Base-by-base conservation (phyloP, 1,140 invertebrate species). In the Zaprionus vittiger region DNA sequence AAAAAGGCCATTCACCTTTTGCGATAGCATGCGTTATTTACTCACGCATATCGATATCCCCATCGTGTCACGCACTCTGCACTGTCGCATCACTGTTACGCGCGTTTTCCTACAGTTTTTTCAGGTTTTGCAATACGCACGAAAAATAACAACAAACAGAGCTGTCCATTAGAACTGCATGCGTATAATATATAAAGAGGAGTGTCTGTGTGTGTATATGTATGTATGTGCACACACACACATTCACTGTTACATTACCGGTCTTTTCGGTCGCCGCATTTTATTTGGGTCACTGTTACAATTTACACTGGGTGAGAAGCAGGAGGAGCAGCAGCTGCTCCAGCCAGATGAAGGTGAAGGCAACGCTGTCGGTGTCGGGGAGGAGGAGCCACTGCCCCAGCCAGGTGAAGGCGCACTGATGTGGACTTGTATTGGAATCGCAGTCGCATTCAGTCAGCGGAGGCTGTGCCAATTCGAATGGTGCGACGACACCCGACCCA, bases 281-380 rank as follows among this genome's bases (percentile, higher is more conserved):
- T 90, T 90, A 90, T 90, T 90, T 90, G 86, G 85, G 85, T 90
- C 85, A 90, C 85, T 90, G 86, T 90, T 91, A 90, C 86, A 85
- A 77, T 90, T 90, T 82, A 73, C 86, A 69, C 70, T 52, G 26
- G 28, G 34, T 9, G 60, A 54, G 67, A 12, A 17, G 47, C 11
- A 34, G n/a, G 38, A 9, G 55, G 5, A 57, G 54, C 24, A 56
- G 22, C 6, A 57, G 54, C 37, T 44, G 22, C 6, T 6, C 5
- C 6, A 7, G 5, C n/a, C 6, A 47, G 41, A 7, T 17, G n/a
- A 3, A 47, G 41, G 41, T 9, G n/a, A 47, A 17, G 41, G 41
- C 41, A n/a, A 44, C 41, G 14, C 61, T 44, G 14, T 44, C 37
- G 28, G 49, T 34, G 56, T 20, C 14, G 44, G 31, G 11, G 17